Base-by-base conservation (phyloP, 2,113 vertebrate genomes). In the Takifugu bimaculatus region DNA sequence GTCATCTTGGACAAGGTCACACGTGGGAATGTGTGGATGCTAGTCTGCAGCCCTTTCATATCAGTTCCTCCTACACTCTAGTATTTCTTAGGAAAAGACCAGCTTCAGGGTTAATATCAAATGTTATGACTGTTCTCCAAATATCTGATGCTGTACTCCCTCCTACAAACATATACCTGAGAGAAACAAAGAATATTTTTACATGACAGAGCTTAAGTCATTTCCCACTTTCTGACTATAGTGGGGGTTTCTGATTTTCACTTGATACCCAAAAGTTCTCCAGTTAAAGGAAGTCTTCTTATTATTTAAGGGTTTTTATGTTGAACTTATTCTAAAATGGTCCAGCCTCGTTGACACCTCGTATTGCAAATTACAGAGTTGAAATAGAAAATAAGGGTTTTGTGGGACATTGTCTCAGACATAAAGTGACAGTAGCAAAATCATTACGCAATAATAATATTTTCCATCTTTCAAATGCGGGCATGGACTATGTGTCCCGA, bases 401-500 rank as follows among this genome's bases (percentile, higher is more conserved):
- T 35, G 32, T 35, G 35, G 35, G n/a, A 50, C 15, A 50, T 50
- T 50, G 48, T 50, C 65, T n/a, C 13, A 48, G 63, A 59, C 58
- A 74, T 27, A 65, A 73, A 57, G 28, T 63, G 32, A 73, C 62
- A 64, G 27, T 77, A 60, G 60, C 13, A 15, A 50, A 68, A 60
- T 72, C 61, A 73, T 47, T 15, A 28, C 53, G 67, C 75, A 47
- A 64, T n/a, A 70, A 69, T 65, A 42, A 65, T 49, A 12, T 72
- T 82, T 85, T 83, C 79, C 64, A 6, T 84, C 65, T 78, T 72
- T 82, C 6, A 20, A 48, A 65, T 78, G 32, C 61, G 61, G 57
- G 63, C 52, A 48, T 73, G 78, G 83, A 60, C 59, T 85, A 82
- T 82, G 67, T 72, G 66, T 50, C 81, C 78, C 83, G 77, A 83